Base-by-base conservation (phyloP, 2,113 vertebrate species). In the Brachypodius melanocephalos region DNA sequence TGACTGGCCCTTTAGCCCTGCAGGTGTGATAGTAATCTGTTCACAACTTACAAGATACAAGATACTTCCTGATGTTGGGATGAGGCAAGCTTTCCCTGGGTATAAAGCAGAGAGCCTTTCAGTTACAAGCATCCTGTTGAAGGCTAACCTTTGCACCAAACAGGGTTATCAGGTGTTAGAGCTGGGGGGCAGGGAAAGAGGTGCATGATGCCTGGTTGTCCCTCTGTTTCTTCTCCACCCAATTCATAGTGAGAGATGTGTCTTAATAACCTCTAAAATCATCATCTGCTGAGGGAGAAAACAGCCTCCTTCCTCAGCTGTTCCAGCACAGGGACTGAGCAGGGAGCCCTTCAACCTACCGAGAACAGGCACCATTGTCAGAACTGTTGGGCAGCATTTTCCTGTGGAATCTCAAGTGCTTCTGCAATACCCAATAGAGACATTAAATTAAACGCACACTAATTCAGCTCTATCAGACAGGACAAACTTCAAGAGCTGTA, bases 151-250 rank as follows among this genome's bases (percentile, higher is more conserved):
- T n/a, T 42, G 16, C 46, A 48, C 10, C 48, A 67, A 42, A 63
- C 7, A 51, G 49, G 25, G 26, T 36, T 79, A 55, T 46, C 34
- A 57, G 19, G 6, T 49, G 19, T 69, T 74, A 86, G 67, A 86
- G 24, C 42, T 67, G 31, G 7, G 20, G 1, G 10, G 0, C 4
- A 14, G 21, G 10, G 17, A 24, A 42, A 25, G 18, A 54, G 9
- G 4, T 67, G 14, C 24, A 12, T 3, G 11, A 40, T 7, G 28
- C 28, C 25, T 58, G 14, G 16, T 34, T 43, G 9, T 17, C 22
- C 28, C 18, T 32, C 38, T 49, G 14, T 65, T 84, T 69, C 73
- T 81, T 68, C 40, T 42, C 54, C 46, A 61, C 8, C 13, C 20
- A 4, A 29, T 42, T 57, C 3, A 1, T 20, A 57, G 46, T 7